A percentile compares a stretch with the other conserved stretches of the same genome.
These are phyloP conservation scores for Trinorchestia longiramus DNA, from an alignment of 1,140 invertebrate species.

Conservation along the genomic window DNA sequence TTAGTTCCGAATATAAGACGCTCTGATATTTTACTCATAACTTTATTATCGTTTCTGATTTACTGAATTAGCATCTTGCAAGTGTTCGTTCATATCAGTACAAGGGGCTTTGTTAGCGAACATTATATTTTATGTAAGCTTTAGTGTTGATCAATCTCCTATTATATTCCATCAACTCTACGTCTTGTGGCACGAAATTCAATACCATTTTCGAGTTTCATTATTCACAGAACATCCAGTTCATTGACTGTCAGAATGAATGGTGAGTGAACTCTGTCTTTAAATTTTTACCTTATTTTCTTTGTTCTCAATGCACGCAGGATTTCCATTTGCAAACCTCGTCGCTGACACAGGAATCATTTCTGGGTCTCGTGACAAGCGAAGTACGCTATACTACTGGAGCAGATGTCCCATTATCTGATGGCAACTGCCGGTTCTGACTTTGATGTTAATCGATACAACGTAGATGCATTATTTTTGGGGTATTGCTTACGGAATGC, in stretches of 20 bases:
- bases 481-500: too few relatives aligned
- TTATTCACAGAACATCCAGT: background rate
- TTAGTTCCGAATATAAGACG: too few relatives aligned
- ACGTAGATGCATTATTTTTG: background rate
- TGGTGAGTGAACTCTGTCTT: background rate
- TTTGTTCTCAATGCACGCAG: background rate
- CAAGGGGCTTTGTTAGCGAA: too few relatives aligned
- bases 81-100: too few relatives aligned
- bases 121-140: too few relatives aligned
- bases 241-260: background rate
- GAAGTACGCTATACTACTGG: background rate
- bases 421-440: background rate
- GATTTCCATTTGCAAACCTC: conserved; percentile 7
- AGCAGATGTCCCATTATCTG: background rate
- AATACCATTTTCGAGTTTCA: background rate
- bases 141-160: background rate
- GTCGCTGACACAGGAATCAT: background rate
- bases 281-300: background rate
- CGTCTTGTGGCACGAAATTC: background rate
- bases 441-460: background rate
- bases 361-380: background rate
- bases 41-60: too few relatives aligned
- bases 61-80: too few relatives aligned
- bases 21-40: too few relatives aligned
- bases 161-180: background rate